Base-by-base conservation (phyloP, 2,113 vertebrate species). In the Procavia capensis region DNA sequence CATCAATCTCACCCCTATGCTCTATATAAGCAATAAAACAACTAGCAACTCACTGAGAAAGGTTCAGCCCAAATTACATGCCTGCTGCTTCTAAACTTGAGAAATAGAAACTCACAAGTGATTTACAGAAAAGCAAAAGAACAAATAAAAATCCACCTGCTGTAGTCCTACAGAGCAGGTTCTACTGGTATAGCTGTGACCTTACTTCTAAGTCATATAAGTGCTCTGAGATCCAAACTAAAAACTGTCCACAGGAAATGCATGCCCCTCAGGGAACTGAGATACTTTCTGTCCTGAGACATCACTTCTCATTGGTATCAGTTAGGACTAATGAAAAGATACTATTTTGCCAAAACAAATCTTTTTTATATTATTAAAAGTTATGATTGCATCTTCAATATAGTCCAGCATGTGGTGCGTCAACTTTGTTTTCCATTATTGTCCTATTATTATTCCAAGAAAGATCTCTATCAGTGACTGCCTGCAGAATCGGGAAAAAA, bases 341-440 rank as follows among this genome's bases (percentile, higher is more conserved):
- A 54, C 45, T 91, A 88, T 94, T 97, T 97, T 94, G 87, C 59
- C 87, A 96, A 98, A 97, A 97, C 59, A 92, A 92, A 90, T 88
- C 88, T 93, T 86, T 91, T 97, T 93, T 72, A n/a, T 68, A 19
- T 97, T 95, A 90, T 82, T 97, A 95, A 97, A 97, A 94, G 64
- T 83, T 96, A 63, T 29, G 75, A 94, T 93, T 95, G 36, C 17
- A 90, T 84, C 85, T 93, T 96, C 96, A 92, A 63, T 94, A 80
- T n/a, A 96, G 86, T 95, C 95, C 90, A 92, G 70, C 86, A 85
- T 96, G 95, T 80, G 96, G 80, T 79, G 5, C 54, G 50, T 87
- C 79, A 95, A 84, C 79, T 95, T 97, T 66, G 66, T 9, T 96
- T 89, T 82, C 59, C 81, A 88, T 97, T 96, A 93, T 95, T 97